Base-by-base conservation (phyloP, 2,113 vertebrate species). In the Tapirus terrestris region DNA sequence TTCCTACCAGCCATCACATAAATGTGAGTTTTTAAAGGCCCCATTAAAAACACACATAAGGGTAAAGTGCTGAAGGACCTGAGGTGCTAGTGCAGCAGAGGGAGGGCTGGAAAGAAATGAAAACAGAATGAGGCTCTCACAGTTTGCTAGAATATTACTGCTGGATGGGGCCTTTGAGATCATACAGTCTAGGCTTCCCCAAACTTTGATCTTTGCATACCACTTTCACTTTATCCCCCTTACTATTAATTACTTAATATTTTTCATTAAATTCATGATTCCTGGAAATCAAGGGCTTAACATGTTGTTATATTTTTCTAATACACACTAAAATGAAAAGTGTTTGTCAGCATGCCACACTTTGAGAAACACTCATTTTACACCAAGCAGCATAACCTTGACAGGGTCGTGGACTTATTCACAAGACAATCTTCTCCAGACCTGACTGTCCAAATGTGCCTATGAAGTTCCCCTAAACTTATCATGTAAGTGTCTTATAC, bases 221-320 rank as follows among this genome's bases (percentile, higher is more conserved):
- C n/a, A 76, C 67, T 68, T 81, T 82, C 63, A 76, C 39, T 70
- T 91, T 53, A 83, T 61, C 73, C 12, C 65, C 84, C 39, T 88
- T 89, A 92, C 14, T 60, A 48, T 48, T 72, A 68, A n/a, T 85
- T 60, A 67, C 23, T 53, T 81, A 17, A 33, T 60, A 31, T 89
- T 94, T 95, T 95, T 76, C 53, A 96, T 95, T 91, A 80, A 88
- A 85, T 82, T 82, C 48, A 79, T 51, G 33, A 87, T 73, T 87
- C 33, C 67, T 80, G 63, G 77, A 95, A 89, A 95, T 60, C 17
- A 92, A 8, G 25, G 70, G 23, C 16, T 83, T 94, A 43, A 36
- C 67, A 77, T 87, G 60, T 80, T 63, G 25, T 68, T 53, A 23
- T 73, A 27, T 82, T 95, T 96, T 90, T 65, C 53, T 87, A 77